Evolutionary conservation across 2,113 vertebrate genomes (phyloP).

Genomic region (Pogona vitticeps): DNA sequence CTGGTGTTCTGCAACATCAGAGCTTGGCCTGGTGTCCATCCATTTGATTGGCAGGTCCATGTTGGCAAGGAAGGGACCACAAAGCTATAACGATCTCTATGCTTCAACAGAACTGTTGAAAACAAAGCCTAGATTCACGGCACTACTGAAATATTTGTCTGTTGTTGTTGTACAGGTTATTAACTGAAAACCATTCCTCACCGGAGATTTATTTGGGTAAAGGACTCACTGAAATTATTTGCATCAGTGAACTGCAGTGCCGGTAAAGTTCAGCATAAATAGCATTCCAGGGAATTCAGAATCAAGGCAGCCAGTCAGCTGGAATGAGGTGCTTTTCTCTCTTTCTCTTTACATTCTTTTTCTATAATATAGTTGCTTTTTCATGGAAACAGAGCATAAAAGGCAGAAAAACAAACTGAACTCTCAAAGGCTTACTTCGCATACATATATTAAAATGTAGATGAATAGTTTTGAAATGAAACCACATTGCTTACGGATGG

Average conservation of each 20-base stretch:
- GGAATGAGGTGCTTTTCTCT: background rate
- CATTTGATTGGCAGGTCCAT: background rate
- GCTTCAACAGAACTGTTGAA: background rate
- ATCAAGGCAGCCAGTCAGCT: background rate
- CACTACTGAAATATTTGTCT: constrained; percentile 7
- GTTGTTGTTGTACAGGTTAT: background rate
- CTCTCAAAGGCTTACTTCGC: background rate
- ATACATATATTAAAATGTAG: background rate
- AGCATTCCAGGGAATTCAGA: background rate
- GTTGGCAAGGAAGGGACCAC: background rate
- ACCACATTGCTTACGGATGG: background rate
- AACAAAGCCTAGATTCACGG: constrained; percentile 9
- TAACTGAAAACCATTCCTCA: constrained; percentile 2
- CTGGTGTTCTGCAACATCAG: too few species aligned
- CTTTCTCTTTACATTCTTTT: background rate
- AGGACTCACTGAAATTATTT: constrained; percentile 16
- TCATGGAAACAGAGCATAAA: background rate
- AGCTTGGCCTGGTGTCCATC: background rate
- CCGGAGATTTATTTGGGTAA: constrained; percentile 30
- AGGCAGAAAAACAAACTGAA: background rate
- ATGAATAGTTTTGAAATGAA: constrained; percentile 2
- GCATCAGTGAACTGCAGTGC: constrained; percentile 11
- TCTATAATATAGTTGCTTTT: background rate
- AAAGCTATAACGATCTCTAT: background rate
- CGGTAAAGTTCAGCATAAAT: background rate